phyloP scores from a whole-genome alignment of 2,888 invertebrate species.

The Argyresthia albistria region DNA sequence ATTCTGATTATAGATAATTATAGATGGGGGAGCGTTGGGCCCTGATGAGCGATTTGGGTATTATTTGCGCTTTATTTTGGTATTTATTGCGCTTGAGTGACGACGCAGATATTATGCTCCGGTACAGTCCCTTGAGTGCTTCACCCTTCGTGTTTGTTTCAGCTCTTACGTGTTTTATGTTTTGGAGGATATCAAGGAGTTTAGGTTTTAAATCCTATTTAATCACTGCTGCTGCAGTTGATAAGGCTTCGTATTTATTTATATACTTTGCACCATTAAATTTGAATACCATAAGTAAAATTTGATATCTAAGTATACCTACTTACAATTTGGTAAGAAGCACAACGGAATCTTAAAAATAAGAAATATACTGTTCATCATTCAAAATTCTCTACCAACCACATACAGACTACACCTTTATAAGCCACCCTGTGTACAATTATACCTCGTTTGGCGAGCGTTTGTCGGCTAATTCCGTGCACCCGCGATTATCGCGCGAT shows the following conservation, averaged over 20 bases:
- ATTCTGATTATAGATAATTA: slow-evolving; percentile 54
- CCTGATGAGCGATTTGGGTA: slow-evolving; percentile 75
- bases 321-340: too few relatives aligned
- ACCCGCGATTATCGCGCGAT: neutral
- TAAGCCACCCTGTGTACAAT: too few relatives aligned
- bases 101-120: slow-evolving; percentile 65
- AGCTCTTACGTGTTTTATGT: neutral
- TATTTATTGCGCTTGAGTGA: slow-evolving; percentile 75
- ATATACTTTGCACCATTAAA: too few relatives aligned
- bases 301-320: too few relatives aligned
- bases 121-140: slow-evolving; percentile 51
- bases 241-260: neutral
- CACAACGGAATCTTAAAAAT: too few relatives aligned
- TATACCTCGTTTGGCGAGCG: neutral
- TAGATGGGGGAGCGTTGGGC: slow-evolving; percentile 44
- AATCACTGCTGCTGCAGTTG: neutral
- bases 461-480: slow-evolving; percentile 1
- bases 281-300: too few relatives aligned
- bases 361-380: too few relatives aligned
- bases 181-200: neutral
- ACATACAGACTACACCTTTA: too few relatives aligned
- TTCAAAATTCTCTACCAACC: too few relatives aligned
- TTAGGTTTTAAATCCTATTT: neutral
- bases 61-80: slow-evolving; percentile 78
- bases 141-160: slow-evolving; percentile 24